A percentile compares a stretch with the other conserved stretches of the same genome.
Conservation (phyloP, 2,113 vertebrate species). For the Eurystomus gularis region DNA sequence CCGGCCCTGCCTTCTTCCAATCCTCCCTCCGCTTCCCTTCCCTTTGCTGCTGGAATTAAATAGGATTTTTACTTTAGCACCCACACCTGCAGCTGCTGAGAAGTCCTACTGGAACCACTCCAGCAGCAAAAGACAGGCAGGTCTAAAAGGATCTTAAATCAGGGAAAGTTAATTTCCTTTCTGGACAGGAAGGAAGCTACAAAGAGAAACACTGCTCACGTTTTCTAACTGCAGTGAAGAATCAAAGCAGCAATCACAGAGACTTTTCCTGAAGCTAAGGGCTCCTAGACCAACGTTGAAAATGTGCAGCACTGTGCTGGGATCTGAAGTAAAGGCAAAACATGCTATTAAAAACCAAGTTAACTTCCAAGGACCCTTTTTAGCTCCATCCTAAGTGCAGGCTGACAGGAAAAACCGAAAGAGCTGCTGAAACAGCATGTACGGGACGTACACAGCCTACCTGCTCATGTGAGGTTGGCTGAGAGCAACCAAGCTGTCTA, state of each 20-base stretch:
- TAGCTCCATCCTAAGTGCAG: not conserved
- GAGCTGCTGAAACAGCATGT: not conserved
- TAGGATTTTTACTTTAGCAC: slow-evolving; percentile 52
- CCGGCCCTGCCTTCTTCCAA: not conserved
- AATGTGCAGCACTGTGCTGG: not conserved
- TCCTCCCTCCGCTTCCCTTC: not conserved
- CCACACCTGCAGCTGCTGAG: slow-evolving; percentile 57
- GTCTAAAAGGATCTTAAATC: slow-evolving; percentile 59
- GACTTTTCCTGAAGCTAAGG: slow-evolving; percentile 19
- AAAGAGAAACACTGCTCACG: slow-evolving; percentile 34
- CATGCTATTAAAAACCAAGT: not conserved
- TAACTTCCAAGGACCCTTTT: slow-evolving; percentile 16
- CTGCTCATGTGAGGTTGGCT: not conserved
- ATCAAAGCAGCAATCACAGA: slow-evolving; percentile 25
- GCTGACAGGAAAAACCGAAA: not conserved
- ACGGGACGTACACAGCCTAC: not conserved
- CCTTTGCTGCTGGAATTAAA: slow-evolving; percentile 34
- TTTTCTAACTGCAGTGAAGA: slow-evolving; percentile 41
- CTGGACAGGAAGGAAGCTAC: slow-evolving; percentile 49
- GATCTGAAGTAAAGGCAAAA: slow-evolving; percentile 9
- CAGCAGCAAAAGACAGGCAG: slow-evolving; percentile 51
- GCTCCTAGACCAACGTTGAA: not conserved
- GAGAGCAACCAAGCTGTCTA: not conserved
- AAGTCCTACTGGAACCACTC: slow-evolving; percentile 41
- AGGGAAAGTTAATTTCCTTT: slow-evolving; percentile 69